These are phyloP conservation scores for Pachycephala philippinensis DNA, from an alignment of 2,113 vertebrate species.

Conservation along the genomic window DNA sequence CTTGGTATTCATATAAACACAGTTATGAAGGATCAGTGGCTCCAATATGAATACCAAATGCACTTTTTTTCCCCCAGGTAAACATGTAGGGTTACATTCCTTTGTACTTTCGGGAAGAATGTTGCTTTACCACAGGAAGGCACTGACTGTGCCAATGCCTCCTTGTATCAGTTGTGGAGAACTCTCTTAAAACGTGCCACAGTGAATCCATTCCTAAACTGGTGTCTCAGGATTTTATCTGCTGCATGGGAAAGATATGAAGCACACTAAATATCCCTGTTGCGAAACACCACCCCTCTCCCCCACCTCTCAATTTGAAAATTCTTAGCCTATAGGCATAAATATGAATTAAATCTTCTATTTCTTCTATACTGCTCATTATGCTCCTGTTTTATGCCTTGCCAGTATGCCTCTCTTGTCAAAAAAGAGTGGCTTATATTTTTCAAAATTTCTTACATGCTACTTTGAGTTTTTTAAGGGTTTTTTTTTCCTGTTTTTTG, in stretches of 20 bases:
- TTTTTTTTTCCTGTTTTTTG: not conserved
- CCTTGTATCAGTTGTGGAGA: not conserved
- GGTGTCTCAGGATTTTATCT: not conserved
- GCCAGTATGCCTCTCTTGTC: not conserved
- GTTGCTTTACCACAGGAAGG: not conserved
- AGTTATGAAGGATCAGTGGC: not conserved
- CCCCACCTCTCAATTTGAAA: not conserved
- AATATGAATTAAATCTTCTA: not conserved
- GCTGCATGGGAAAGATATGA: not conserved
- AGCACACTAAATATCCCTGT: not conserved
- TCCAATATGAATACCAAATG: not conserved
- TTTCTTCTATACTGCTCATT: not conserved
- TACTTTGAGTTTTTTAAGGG: fast-evolving
- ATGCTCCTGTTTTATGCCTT: not conserved
- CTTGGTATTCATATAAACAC: not conserved
- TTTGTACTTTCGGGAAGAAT: not conserved
- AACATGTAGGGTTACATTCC: not conserved
- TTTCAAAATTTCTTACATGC: not conserved
- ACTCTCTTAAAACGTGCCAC: not conserved
- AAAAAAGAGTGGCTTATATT: not conserved
- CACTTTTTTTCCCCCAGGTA: fast-evolving
- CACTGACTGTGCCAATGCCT: not conserved
- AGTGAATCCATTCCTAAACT: not conserved
- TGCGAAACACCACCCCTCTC: not conserved
- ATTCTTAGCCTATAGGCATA: not conserved